phyloP scores from a whole-genome alignment of 2,113 vertebrate genomes.

The Cochlearius cochlearius region DNA sequence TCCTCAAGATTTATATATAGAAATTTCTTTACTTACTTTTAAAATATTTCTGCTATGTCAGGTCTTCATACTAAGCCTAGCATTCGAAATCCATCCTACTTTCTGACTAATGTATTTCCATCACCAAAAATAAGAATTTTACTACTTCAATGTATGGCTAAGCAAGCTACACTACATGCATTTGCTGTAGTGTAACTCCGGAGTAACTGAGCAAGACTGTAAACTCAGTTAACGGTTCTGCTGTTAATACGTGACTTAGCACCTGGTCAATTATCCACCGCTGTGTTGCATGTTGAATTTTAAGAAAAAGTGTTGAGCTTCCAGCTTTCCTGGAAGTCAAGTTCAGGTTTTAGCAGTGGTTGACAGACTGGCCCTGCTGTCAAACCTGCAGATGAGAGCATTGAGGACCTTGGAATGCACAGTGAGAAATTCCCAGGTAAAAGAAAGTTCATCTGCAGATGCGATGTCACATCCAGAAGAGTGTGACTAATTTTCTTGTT shows the following conservation, averaged over 20 bases:
- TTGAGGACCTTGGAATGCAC: background rate
- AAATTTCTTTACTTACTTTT: background rate
- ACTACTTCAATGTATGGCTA: background rate
- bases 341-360: background rate
- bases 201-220: background rate
- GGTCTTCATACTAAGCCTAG: background rate
- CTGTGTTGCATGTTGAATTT: background rate
- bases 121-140: background rate
- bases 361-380: background rate
- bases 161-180: background rate
- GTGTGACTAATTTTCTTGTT: background rate
- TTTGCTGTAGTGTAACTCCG: background rate
- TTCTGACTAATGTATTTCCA: background rate
- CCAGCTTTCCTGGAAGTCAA: background rate
- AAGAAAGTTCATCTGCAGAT: background rate
- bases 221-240: background rate
- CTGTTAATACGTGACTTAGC: background rate
- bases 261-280: background rate
- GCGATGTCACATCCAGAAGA: background rate
- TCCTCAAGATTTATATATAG: background rate
- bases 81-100: background rate
- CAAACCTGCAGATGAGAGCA: background rate
- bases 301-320: background rate
- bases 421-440: background rate
- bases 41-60: background rate